Percentiles rank a stretch among this genome's conserved stretches.
phyloP scores from a whole-genome alignment of 2,113 vertebrate genomes.

The Lethenteron camtschaticum region DNA sequence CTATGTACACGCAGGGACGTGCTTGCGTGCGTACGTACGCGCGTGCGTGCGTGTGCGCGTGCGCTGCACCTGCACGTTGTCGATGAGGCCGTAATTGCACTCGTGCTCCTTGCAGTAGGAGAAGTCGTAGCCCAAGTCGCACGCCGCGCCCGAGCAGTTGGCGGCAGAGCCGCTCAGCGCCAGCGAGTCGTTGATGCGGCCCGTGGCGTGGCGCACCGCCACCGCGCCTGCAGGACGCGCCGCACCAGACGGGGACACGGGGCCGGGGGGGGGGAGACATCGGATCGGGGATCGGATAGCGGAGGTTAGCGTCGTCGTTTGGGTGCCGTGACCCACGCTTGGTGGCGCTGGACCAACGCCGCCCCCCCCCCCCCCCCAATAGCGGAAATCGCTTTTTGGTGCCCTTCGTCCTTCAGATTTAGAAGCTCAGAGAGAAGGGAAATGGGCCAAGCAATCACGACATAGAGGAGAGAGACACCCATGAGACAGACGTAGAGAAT shows the following conservation, averaged over 20 bases:
- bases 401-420: too few relatives aligned
- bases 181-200: slow-evolving; percentile 20
- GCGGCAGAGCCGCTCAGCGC: slow-evolving; percentile 14
- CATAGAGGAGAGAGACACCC: too few relatives aligned
- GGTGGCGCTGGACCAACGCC: too few relatives aligned
- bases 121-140: slow-evolving; percentile 30
- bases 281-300: too few relatives aligned
- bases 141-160: slow-evolving; percentile 20
- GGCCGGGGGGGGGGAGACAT: neutral
- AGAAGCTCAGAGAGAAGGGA: too few relatives aligned
- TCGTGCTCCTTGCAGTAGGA: slow-evolving; percentile 17
- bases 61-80: slow-evolving; percentile 19
- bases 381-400: too few relatives aligned
- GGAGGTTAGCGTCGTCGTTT: too few relatives aligned
- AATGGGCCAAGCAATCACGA: too few relatives aligned
- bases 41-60: neutral
- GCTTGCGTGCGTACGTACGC: neutral
- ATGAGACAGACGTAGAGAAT: too few relatives aligned
- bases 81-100: slow-evolving; percentile 22
- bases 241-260: neutral
- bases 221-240: slow-evolving; percentile 17
- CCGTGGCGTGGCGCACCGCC: slow-evolving; percentile 25
- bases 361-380: too few relatives aligned
- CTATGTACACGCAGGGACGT: too few relatives aligned
- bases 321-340: too few relatives aligned